These are phyloP conservation scores for Petrolisthes manimaculis DNA, from an alignment of 2,888 invertebrate genomes.

Conservation along the genomic window DNA sequence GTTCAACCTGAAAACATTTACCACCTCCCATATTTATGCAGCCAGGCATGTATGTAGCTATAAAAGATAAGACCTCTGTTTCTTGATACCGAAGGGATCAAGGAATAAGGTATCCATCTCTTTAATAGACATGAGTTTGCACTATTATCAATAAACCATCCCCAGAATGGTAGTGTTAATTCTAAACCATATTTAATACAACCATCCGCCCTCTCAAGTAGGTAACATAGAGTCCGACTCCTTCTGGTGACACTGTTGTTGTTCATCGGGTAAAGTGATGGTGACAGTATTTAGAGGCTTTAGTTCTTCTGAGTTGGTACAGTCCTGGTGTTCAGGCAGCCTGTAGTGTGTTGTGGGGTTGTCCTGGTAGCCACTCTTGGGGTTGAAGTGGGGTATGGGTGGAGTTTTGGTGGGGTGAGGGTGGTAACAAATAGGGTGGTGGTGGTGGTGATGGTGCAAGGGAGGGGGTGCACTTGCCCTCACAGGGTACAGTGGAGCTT, in stretches of 20 bases:
- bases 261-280: not conserved
- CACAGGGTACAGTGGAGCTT: conserved; percentile 46
- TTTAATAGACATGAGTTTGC: no score
- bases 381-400: not conserved
- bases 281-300: conserved; percentile 31
- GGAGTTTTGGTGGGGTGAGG: conserved; percentile 19
- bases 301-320: conserved; percentile 29
- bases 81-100: no score
- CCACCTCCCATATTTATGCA: no score
- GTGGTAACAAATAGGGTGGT: conserved; percentile 45
- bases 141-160: no score
- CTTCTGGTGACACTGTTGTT: not conserved
- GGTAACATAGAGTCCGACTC: not conserved
- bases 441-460: conserved; percentile 5
- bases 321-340: conserved; percentile 19
- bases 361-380: conserved; percentile 18
- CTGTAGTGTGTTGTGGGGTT: conserved; percentile 26
- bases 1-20: no score
- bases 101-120: no score
- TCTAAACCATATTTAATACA: no score
- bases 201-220: not conserved
- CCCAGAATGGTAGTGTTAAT: no score
- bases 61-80: no score
- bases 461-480: conserved; percentile 28
- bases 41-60: no score